Base-by-base conservation (phyloP, 2,113 vertebrate genomes). In the Muntiacus reevesi region DNA sequence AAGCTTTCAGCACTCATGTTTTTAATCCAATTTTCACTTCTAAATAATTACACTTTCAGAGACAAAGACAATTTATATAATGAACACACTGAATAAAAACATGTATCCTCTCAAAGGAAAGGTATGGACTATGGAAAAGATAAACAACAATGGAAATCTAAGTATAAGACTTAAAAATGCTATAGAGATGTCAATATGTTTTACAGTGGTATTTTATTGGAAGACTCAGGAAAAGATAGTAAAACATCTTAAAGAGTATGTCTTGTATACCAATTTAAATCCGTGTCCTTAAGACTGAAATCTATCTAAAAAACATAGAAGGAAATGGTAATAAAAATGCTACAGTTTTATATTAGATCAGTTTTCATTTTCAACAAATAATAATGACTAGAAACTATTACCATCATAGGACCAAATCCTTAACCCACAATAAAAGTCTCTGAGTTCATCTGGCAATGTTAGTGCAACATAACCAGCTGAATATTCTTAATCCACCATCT, bases 11-110 rank as follows among this genome's bases (percentile, higher is more conserved):
- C 7, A 91, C 52, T 98, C 92, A 19, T 33, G 74, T 96, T 98
- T 98, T 92, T 98, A 98, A 98, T 96, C 59, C 40, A 78, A 23
- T 98, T 98, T 98, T 62, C 62, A 97, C 62, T 97, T 79, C 55
- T 47, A 95, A 84, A 97, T 98, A 97, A 98, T 98, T 91, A 91
- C 50, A 96, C 12, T 52, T 97, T 21, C 21, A 92, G 25, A 95
- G 79, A 97, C 8, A 98, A 96, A 97, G 81, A 97, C 1, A 95
- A 98, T 96, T 91, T 14, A 62, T 16, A 13, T 87, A 96, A 97
- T 27, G 14, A 98, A 28, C 27, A 67, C 11, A 82, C 5, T n/a
- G 64, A 92, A 91, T 54, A 33, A 91, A 92, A 89, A 91, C 74
- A 78, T 6, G 15, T 43, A 60, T 84, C 87, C 74, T 50, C 13